Evolutionary conservation across 2,888 invertebrate species (phyloP).

Genomic region (Tenthredo scrophulariae): DNA sequence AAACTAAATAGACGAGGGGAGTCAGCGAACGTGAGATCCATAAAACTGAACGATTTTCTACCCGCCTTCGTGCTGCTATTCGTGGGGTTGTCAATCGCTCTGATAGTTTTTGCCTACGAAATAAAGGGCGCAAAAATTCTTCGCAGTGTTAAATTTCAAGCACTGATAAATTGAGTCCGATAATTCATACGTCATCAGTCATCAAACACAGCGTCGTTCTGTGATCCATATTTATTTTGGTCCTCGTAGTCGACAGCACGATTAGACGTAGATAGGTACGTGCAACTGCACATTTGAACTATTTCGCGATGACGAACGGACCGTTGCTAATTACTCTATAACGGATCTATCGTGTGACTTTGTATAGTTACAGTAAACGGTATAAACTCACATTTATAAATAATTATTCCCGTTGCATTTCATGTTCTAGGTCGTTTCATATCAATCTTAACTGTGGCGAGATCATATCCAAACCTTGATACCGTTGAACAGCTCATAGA

Average conservation of each 20-base stretch:
- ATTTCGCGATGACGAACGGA: neutral
- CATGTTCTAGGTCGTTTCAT: neutral
- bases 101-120: constrained; percentile 18
- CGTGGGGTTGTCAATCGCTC: neutral
- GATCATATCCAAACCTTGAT: constrained; percentile 18
- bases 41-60: neutral
- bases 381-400: neutral
- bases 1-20: neutral
- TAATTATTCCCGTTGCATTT: neutral
- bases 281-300: neutral
- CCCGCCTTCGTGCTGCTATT: constrained; percentile 7
- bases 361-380: neutral
- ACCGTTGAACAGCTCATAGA: constrained; percentile 2
- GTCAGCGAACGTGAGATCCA: neutral
- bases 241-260: neutral
- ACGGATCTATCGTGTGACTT: neutral
- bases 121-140: neutral
- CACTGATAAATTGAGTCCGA: neutral
- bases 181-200: neutral
- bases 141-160: neutral
- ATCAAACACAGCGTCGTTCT: neutral
- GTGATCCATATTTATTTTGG: neutral
- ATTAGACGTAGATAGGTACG: neutral
- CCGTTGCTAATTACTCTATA: neutral
- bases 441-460: neutral